phyloP scores from a whole-genome alignment of 1,140 invertebrate genomes.

The Diorhabda carinulata region DNA sequence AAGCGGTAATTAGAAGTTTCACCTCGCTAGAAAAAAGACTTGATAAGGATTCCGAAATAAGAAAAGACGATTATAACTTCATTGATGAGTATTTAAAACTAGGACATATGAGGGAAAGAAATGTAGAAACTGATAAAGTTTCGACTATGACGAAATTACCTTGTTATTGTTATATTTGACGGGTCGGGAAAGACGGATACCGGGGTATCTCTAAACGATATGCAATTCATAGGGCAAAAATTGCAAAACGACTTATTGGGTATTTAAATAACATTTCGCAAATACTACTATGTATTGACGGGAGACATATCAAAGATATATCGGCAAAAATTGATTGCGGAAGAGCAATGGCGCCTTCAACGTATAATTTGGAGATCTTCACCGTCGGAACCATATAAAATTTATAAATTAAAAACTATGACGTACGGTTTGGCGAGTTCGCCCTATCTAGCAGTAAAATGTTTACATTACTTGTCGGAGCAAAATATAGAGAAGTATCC shows the following conservation, averaged over 20 bases:
- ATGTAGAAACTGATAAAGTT: too few species aligned
- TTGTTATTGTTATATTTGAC: conserved; percentile 31
- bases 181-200: conserved; percentile 33
- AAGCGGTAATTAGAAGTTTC: too few species aligned
- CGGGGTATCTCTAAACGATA: conserved; percentile 44
- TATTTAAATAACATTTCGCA: conserved; percentile 19
- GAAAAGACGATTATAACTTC: too few species aligned
- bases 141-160: too few species aligned
- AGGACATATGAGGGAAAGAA: too few species aligned
- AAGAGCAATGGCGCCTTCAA: conserved; percentile 27
- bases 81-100: too few species aligned
- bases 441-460: conserved; percentile 40
- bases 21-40: too few species aligned
- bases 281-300: too few species aligned
- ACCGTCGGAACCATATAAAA: conserved; percentile 24
- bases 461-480: conserved; percentile 37
- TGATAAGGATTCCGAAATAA: too few species aligned
- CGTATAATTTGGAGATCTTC: conserved; percentile 42
- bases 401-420: conserved; percentile 35
- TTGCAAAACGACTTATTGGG: conserved; percentile 47
- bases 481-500: conserved; percentile 32
- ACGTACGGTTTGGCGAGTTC: conserved; percentile 42
- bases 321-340: too few species aligned
- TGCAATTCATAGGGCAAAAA: conserved; percentile 41
- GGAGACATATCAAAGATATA: too few species aligned